Evolutionary conservation across 1,140 invertebrate species (phyloP), one percentile per base, ranked within the genome.

Genomic region (Bombus soroeensis): DNA sequence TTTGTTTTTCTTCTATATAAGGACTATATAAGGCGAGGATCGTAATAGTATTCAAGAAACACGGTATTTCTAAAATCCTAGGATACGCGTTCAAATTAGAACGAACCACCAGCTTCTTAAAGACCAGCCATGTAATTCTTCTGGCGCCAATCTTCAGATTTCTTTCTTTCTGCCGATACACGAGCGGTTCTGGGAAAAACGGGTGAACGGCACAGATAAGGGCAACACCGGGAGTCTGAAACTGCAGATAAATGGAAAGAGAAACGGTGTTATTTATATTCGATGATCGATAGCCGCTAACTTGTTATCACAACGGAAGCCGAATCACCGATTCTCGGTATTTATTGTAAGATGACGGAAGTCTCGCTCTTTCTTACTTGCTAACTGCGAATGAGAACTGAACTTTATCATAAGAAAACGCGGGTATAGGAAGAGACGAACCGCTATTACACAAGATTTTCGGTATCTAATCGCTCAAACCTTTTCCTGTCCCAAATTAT

Each of bases 131-230:
- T 39, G 70, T 39, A 53, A 78, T 79, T 78, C 73, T 84, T 84
- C 47, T 70, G 82, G 82, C 64, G 82, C 75, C 82, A 70, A 71
- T 75, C 53, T 47, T 18, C 15, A 71, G 53, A 28, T 57, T 64
- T 47, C 66, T 32, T 83, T 75, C 74, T 70, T 57, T 28, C 37
- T n/a, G 37, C 71, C 37, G 74, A 82, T 86, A 76, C 34, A 71
- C 37, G 62, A 59, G 32, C 72, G 47, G 41, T 88, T 88, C 87
- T 53, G 25, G 79, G 87, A 88, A 88, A 88, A 88, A 86, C 87
- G 87, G 84, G 84, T 86, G 84, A 88, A 88, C 84, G 84, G 68
- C 78, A 88, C 64, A 81, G 87, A 88, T 88, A 88, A 87, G 53
- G 86, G 37, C 78, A 71, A 53, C 57, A 53, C 32, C n/a, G 47